Base-by-base conservation (phyloP, 1,140 invertebrate species). In the Conopomorpha cramerella region DNA sequence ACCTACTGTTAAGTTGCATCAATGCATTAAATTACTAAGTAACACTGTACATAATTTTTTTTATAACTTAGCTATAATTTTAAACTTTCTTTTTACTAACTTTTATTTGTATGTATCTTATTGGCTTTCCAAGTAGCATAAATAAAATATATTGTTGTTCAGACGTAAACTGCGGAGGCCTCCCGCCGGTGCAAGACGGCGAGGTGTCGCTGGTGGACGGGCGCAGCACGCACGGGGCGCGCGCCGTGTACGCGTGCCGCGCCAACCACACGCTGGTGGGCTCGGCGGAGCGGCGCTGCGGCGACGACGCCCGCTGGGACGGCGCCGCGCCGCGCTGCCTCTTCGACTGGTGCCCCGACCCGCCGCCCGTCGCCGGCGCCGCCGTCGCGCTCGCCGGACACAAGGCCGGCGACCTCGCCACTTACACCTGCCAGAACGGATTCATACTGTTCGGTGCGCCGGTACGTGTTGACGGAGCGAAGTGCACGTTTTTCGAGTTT, bases 181-280 rank as follows among this genome's bases (percentile, higher is more conserved):
- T 93, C 23, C 77, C 82, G 1, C 62, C 82, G 12, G 80, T 94
- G 11, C 84, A 88, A 43, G 87, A 94, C 55, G 93, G 92, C 0
- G 70, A 78, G 0, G 83, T 94, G 2, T 78, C 65, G 2, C 56
- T 92, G 25, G 60, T 84, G 1, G 82, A 91, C 37, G 73, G 81
- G 0, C 74, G 88, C 35, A 90, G 88, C n/a, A 91, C 90, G 0
- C 85, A 87, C 54, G 90, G 89, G 0, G 90, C 91, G 1, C 67
- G 81, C 31, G 91, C 88, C 1, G 60, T 82, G 12, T 95, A 93
- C 56, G 79, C 80, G 3, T 95, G 93, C 46, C 82, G 88, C 38
- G 85, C 88, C 48, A 95, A 96, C 60, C 92, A 92, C 62, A 93
- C 90, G 0, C 65, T 95, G 0, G 84, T 90, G 11, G 91, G 92